Evolutionary conservation across 2,797 vertebrate genomes (phyloP), one percentile per base, ranked within the genome.

Genomic region (Neostethus bicornis): DNA sequence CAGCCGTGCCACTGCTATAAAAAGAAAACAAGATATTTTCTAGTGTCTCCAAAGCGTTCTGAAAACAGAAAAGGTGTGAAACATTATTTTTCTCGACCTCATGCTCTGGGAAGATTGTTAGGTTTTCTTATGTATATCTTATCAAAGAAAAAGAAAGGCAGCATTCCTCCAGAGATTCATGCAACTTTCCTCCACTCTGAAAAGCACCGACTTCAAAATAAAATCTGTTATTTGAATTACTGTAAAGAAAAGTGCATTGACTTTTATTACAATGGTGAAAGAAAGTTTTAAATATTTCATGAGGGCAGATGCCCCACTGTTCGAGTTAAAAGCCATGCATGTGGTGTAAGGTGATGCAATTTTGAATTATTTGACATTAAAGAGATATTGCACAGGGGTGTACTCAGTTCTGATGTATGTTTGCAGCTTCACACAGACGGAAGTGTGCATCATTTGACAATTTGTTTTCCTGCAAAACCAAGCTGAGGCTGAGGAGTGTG

Each of bases 281-380:
- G 20, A 49, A 13, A 16, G 8, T 24, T 25, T 25, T 35, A 16
- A 26, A 29, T 26, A 42, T 42, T 37, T 35, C 12, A 51, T 38
- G 29, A 17, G 19, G 17, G 48, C 17, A 28, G 41, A 51, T 35
- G 2, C 17, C 48, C 48, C 34, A 16, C 31, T 35, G 58, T 61
- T 61, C 48, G 44, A 26, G 21, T 37, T 61, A 29, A 61, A 61
- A 51, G 39, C 37, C 20, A 45, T 13, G 32, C 24, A 45, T 28
- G 43, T 21, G 39, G 17, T 45, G 14, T 35, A 16, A 51, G 58
- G 58, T 45, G 58, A 61, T 45, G 58, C 41, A 61, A 51, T 13
- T 20, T n/a, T 26, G 48, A 37, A 37, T 28, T 44, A 49, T 51
- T 11, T 61, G 58, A 61, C 41, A 37, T 61, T 45, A 51, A 51